phyloP scores from a whole-genome alignment of 2,797 vertebrate genomes.

The Onychomys leucogaster region DNA sequence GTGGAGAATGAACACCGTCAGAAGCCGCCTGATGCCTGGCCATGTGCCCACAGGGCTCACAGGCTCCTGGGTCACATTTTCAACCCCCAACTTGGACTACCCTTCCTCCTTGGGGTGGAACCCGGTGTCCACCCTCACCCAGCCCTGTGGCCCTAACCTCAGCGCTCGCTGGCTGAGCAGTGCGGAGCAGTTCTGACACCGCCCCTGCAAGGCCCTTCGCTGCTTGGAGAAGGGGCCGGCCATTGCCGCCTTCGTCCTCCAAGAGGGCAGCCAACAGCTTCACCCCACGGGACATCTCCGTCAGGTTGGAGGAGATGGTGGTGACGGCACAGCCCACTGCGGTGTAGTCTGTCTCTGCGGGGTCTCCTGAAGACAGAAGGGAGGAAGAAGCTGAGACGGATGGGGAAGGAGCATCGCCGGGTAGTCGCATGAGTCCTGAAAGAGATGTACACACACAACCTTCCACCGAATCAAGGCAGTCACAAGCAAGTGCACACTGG shows the following conservation, averaged over 20 bases:
- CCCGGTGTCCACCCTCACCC: slow-evolving; percentile 6
- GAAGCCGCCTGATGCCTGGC: slow-evolving; percentile 73
- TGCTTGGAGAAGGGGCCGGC: slow-evolving; percentile 95
- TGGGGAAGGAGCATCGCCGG: not conserved
- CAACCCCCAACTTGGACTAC: not conserved
- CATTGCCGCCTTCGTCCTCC: slow-evolving; percentile 96
- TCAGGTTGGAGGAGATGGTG: slow-evolving; percentile 99
- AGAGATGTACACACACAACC: not conserved
- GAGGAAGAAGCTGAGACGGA: not conserved
- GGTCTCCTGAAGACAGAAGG: slow-evolving; percentile 90
- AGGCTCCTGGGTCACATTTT: not conserved
- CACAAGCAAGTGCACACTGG: no score
- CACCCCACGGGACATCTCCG: slow-evolving; percentile 99
- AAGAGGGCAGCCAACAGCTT: slow-evolving; percentile 96
- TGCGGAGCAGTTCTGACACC: slow-evolving; percentile 96
- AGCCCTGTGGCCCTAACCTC: slow-evolving; percentile 89
- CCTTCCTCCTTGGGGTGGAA: not conserved
- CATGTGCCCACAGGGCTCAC: not conserved
- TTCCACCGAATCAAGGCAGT: not conserved
- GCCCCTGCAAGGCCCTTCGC: slow-evolving; percentile 96
- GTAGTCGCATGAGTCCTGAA: slow-evolving; percentile 3
- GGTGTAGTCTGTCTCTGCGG: slow-evolving; percentile 98
- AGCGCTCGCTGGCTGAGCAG: slow-evolving; percentile 94
- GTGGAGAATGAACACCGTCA: slow-evolving; percentile 79
- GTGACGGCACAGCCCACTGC: slow-evolving; percentile 98